A percentile compares a stretch with the other conserved stretches of the same genome.
Evolutionary conservation across 2,888 invertebrate genomes (phyloP).

Genomic region (Athrips mouffetella): DNA sequence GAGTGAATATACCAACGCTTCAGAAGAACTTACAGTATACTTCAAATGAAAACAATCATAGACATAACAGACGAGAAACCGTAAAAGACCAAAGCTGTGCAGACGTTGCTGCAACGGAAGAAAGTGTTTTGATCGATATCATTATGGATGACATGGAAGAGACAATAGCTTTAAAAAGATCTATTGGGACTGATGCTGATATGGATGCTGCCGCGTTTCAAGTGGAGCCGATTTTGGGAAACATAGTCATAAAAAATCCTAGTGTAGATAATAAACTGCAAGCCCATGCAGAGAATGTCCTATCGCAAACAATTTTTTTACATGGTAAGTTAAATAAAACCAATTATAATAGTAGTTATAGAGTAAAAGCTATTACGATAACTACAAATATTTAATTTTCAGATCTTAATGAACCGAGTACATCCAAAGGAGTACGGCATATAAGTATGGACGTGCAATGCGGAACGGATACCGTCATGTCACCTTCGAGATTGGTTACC

Average conservation of each 20-base stretch:
- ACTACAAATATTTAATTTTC: slow-evolving; percentile 23
- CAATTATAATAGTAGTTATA: neutral
- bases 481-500: slow-evolving; percentile 36
- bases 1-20: slow-evolving; percentile 22
- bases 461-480: slow-evolving; percentile 48
- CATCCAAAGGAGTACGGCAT: slow-evolving; percentile 68
- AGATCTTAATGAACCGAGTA: slow-evolving; percentile 71
- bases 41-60: neutral
- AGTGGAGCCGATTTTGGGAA: slow-evolving; percentile 36
- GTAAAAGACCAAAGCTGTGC: neutral
- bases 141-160: slow-evolving; percentile 48
- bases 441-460: slow-evolving; percentile 62
- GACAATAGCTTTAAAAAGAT: slow-evolving; percentile 46
- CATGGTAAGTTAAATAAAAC: slow-evolving; percentile 41
- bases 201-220: slow-evolving; percentile 28
- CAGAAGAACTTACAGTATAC: neutral
- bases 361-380: neutral
- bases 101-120: slow-evolving; percentile 42
- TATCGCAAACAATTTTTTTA: slow-evolving; percentile 56
- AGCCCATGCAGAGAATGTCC: slow-evolving; percentile 37
- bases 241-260: slow-evolving; percentile 38
- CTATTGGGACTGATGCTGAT: slow-evolving; percentile 48
- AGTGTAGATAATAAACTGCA: slow-evolving; percentile 34
- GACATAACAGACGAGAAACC: neutral
- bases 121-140: slow-evolving; percentile 49